These are phyloP conservation scores for Netelia melanura DNA, from an alignment of 2,888 invertebrate genomes.

Conservation along the genomic window DNA sequence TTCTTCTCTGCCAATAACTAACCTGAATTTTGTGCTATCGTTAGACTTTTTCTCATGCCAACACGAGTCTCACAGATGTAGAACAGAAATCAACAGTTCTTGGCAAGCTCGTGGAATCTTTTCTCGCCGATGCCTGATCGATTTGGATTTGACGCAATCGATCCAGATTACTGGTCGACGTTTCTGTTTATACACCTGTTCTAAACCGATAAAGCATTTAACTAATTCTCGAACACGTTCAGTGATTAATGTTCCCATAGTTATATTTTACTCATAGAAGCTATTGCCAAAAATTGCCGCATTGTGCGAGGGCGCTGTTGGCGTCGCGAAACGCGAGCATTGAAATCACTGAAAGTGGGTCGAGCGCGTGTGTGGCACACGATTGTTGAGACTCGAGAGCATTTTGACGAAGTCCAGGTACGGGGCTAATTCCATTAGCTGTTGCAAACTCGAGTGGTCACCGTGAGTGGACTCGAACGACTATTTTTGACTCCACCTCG, in stretches of 20 bases:
- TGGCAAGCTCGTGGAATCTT: neutral
- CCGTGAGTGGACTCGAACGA: neutral
- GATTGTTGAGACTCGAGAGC: neutral
- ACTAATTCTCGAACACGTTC: neutral
- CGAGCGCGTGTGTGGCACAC: constrained; percentile 11
- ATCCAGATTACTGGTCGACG: neutral
- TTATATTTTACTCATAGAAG: neutral
- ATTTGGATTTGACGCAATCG: neutral
- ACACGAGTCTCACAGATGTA: neutral
- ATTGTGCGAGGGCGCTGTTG: neutral
- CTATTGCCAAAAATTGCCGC: neutral
- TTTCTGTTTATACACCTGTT: neutral
- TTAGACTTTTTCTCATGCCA: neutral
- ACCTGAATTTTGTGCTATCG: neutral
- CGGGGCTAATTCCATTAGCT: neutral
- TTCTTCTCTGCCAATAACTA: neutral
- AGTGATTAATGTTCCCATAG: neutral
- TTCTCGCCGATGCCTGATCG: neutral
- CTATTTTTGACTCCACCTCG: constrained; percentile 10
- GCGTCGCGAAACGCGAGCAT: constrained; percentile 14
- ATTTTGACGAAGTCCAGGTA: constrained; percentile 32
- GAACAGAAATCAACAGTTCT: neutral
- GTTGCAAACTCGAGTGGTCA: constrained; percentile 1
- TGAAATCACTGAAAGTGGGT: constrained; percentile 53
- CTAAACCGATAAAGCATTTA: neutral